A percentile compares a stretch with the other conserved stretches of the same genome.
These are phyloP conservation scores for Sebastiscus tertius DNA, from an alignment of 2,797 vertebrate genomes.

Conservation along the genomic window DNA sequence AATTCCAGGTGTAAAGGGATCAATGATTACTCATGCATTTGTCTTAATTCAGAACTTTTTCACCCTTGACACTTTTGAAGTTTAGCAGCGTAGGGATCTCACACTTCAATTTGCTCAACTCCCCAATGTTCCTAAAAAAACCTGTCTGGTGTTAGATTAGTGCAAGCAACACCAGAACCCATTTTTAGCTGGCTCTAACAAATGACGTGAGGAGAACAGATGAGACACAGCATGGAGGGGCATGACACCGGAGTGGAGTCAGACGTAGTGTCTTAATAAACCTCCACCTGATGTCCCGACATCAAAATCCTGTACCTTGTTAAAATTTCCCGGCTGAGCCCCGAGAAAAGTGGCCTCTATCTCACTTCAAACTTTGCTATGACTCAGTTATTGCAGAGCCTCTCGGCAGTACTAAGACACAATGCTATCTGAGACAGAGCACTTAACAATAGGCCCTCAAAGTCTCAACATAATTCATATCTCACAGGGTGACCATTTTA, in stretches of 20 bases:
- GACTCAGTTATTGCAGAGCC: conserved; percentile 3
- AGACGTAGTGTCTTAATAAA: conserved; percentile 40
- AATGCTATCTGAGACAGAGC: neutral
- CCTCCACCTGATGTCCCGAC: conserved; percentile 49
- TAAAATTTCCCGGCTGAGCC: conserved; percentile 45
- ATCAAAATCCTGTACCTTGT: conserved; percentile 45
- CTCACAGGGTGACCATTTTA: neutral
- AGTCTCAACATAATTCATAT: neutral
- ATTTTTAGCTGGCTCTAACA: conserved; percentile 59
- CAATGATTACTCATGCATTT: neutral
- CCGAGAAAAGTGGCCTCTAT: conserved; percentile 9
- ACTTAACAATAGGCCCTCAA: neutral
- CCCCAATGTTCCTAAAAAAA: conserved; percentile 1
- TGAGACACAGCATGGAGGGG: conserved; percentile 47
- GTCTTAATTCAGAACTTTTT: neutral
- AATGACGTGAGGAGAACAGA: conserved; percentile 51
- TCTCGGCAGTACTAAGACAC: conserved; percentile 10
- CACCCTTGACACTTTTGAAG: neutral
- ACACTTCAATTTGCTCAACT: conserved; percentile 23
- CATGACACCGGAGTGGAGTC: conserved; percentile 39
- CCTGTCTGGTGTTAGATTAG: conserved; percentile 25
- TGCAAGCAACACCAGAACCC: conserved; percentile 30
- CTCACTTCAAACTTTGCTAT: conserved; percentile 25
- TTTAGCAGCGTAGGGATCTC: conserved; percentile 8
- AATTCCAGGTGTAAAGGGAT: neutral